Evolutionary conservation across 2,888 invertebrate genomes (phyloP).

Genomic region (Troides oblongomaculatus): DNA sequence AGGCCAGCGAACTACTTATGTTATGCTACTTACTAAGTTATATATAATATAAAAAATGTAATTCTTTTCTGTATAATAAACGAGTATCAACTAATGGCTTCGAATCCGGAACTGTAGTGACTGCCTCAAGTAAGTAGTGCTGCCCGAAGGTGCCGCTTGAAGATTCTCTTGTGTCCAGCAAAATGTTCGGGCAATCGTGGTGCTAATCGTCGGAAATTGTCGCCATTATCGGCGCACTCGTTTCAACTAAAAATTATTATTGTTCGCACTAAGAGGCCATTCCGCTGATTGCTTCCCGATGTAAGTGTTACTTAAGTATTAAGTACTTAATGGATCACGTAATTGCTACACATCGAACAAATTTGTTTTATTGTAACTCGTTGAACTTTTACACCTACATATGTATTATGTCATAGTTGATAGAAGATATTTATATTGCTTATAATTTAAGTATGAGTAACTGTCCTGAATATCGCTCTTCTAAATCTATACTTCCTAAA

Average conservation of each 20-base stretch:
- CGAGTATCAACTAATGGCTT: conserved; percentile 11
- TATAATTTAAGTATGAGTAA: too few species aligned
- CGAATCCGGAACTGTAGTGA: conserved; percentile 14
- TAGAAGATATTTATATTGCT: too few species aligned
- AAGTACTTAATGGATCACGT: conserved; percentile 21
- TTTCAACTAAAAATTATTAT: conserved; percentile 76
- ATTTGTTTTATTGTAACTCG: neutral
- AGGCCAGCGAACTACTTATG: too few species aligned
- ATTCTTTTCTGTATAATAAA: too few species aligned
- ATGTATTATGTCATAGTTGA: neutral
- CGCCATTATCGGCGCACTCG: conserved; percentile 73
- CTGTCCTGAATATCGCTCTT: too few species aligned
- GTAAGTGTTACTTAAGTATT: conserved; percentile 35
- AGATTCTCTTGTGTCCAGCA: conserved; percentile 69
- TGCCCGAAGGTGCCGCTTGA: conserved; percentile 55
- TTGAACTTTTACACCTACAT: neutral
- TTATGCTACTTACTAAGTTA: too few species aligned
- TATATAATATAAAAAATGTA: too few species aligned
- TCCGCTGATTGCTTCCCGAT: conserved; percentile 58
- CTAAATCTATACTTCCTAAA: too few species aligned
- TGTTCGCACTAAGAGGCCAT: conserved; percentile 77
- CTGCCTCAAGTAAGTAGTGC: conserved; percentile 39
- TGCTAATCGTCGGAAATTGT: conserved; percentile 78
- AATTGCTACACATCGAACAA: conserved; percentile 1
- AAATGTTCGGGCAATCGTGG: conserved; percentile 55